Percentiles rank a stretch among this genome's conserved stretches.
phyloP scores from a whole-genome alignment of 1,140 invertebrate species.

The Diorhabda elongata region DNA sequence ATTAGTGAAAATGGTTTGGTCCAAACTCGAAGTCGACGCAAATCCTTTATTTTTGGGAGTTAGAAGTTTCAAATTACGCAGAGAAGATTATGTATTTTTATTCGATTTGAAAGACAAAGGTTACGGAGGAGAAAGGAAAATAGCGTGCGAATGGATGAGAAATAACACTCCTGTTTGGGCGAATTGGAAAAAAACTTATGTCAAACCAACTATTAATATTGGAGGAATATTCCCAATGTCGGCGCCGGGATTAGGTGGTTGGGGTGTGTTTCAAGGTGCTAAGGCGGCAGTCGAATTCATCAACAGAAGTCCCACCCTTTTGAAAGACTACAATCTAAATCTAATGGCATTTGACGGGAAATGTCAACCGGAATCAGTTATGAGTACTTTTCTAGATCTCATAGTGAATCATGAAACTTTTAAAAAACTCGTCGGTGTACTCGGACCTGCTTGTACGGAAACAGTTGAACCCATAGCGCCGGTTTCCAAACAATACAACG shows the following conservation, averaged over 20 bases:
- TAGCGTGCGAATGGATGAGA: constrained; percentile 69
- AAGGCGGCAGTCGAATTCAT: constrained; percentile 62
- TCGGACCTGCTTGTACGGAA: constrained; percentile 83
- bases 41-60: constrained; percentile 55
- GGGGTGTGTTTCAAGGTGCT: constrained; percentile 62
- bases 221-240: constrained; percentile 73
- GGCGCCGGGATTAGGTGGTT: constrained; percentile 55
- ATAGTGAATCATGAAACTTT: constrained; percentile 53
- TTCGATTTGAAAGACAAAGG: constrained; percentile 46
- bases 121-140: constrained; percentile 31
- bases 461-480: constrained; percentile 78
- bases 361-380: constrained; percentile 71
- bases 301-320: constrained; percentile 58
- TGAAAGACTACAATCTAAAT: constrained; percentile 61
- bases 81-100: constrained; percentile 54
- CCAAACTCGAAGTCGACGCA: constrained; percentile 51
- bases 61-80: constrained; percentile 54
- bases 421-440: constrained; percentile 61
- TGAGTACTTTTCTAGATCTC: constrained; percentile 75
- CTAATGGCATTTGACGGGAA: constrained; percentile 62
- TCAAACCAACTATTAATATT: constrained; percentile 43
- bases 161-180: constrained; percentile 22
- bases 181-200: constrained; percentile 32
- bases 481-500: constrained; percentile 73
- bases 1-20: constrained; percentile 65